phyloP scores from a whole-genome alignment of 2,113 vertebrate genomes.

The Elgaria multicarinata region DNA sequence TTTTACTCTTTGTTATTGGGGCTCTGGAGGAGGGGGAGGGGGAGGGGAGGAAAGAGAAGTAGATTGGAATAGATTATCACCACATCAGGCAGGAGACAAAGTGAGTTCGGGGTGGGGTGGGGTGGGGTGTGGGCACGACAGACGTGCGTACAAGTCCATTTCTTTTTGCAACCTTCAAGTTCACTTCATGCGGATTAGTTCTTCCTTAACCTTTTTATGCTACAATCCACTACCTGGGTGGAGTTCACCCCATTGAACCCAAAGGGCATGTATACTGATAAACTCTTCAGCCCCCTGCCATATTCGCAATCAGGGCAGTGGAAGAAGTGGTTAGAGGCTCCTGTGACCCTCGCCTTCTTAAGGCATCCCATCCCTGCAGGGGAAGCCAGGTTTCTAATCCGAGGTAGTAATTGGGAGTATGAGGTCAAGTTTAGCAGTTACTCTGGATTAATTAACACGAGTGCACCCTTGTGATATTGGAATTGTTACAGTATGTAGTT shows the following conservation, averaged over 20 bases:
- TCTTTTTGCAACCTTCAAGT: background rate
- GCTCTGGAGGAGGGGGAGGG: conserved; percentile 12
- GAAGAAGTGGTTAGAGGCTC: too few species aligned
- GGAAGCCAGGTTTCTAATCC: background rate
- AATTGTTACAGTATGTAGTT: background rate
- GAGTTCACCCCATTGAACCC: background rate
- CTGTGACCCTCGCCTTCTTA: background rate
- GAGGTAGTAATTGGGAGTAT: background rate
- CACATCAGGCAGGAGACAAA: background rate
- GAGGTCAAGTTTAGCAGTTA: background rate
- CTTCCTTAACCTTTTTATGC: background rate
- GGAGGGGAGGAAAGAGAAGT: background rate
- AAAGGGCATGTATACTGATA: background rate
- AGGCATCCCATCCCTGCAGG: too few species aligned
- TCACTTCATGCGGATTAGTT: background rate
- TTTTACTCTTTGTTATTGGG: conserved; percentile 27
- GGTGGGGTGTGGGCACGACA: too few species aligned
- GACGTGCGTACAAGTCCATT: background rate
- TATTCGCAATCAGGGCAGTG: background rate
- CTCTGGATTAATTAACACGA: background rate
- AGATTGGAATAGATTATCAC: conserved; percentile 20
- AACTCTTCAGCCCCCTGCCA: background rate
- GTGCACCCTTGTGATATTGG: background rate
- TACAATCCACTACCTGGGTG: background rate
- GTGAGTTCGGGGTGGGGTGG: background rate